phyloP scores from a whole-genome alignment of 2,113 vertebrate species.

The Sinocyclocheilus rhinocerous region DNA sequence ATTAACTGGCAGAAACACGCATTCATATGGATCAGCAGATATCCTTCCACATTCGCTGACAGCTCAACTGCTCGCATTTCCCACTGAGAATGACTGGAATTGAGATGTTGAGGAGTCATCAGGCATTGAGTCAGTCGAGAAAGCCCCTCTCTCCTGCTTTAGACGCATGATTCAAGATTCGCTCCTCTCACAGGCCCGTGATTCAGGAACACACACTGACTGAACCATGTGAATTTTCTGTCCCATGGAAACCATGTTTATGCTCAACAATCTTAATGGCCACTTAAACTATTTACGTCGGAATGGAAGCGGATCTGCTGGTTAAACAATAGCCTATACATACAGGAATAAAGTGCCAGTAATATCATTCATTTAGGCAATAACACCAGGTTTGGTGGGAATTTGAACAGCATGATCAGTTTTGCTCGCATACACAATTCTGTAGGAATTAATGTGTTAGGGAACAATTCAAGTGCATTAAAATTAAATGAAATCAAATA shows the following conservation, averaged over 20 bases:
- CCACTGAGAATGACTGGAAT: constrained; percentile 33
- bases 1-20: background rate
- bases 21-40: constrained; percentile 32
- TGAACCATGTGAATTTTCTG: constrained; percentile 35
- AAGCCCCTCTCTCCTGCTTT: constrained; percentile 42
- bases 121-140: constrained; percentile 45
- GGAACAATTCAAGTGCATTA: background rate
- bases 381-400: constrained; percentile 8
- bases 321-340: constrained; percentile 31
- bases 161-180: constrained; percentile 46
- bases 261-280: constrained; percentile 32
- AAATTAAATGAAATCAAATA: background rate
- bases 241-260: constrained; percentile 51
- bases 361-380: constrained; percentile 6
- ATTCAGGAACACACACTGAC: constrained; percentile 42
- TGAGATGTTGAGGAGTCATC: constrained; percentile 17
- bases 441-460: background rate
- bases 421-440: background rate
- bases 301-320: background rate
- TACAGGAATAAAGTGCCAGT: background rate
- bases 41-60: constrained; percentile 21
- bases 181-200: background rate
- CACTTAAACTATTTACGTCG: constrained; percentile 32
- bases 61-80: constrained; percentile 3
- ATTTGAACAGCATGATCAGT: background rate